These are phyloP conservation scores for Ciconia boyciana DNA, from an alignment of 2,113 vertebrate species.

Conservation along the genomic window DNA sequence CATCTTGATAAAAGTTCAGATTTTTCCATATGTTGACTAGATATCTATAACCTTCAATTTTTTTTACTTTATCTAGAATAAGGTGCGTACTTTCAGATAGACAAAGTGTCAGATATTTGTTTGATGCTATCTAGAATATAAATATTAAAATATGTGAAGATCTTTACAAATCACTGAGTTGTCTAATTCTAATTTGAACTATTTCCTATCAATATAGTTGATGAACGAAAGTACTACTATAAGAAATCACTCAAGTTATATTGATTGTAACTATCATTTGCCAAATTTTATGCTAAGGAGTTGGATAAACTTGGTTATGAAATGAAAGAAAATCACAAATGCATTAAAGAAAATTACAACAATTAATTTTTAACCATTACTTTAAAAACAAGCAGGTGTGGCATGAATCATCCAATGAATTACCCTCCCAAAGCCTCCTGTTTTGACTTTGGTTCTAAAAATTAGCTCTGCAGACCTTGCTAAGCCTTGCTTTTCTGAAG, in stretches of 20 bases:
- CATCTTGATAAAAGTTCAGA: not conserved
- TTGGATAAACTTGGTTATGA: not conserved
- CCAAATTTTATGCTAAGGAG: not conserved
- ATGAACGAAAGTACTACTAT: not conserved
- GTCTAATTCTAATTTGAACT: not conserved
- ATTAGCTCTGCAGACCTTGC: not conserved
- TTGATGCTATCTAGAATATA: not conserved
- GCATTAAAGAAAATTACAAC: not conserved
- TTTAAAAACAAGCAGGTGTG: not conserved
- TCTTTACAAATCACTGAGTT: not conserved
- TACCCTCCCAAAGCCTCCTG: not conserved
- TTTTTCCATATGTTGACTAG: accelerated
- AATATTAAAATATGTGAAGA: not conserved
- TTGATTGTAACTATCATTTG: not conserved
- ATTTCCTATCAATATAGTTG: not conserved
- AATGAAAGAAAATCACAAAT: not conserved
- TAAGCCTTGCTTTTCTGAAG: not conserved
- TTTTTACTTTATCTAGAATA: not conserved
- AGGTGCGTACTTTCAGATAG: not conserved
- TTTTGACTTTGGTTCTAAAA: not conserved
- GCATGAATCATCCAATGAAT: not conserved
- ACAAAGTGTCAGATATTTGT: not conserved
- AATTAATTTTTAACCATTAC: not conserved
- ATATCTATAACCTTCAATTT: not conserved
- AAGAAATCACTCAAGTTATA: not conserved